Evolutionary conservation across 2,113 vertebrate species (phyloP), one percentile per base, ranked within the genome.

Genomic region (Panthera uncia): DNA sequence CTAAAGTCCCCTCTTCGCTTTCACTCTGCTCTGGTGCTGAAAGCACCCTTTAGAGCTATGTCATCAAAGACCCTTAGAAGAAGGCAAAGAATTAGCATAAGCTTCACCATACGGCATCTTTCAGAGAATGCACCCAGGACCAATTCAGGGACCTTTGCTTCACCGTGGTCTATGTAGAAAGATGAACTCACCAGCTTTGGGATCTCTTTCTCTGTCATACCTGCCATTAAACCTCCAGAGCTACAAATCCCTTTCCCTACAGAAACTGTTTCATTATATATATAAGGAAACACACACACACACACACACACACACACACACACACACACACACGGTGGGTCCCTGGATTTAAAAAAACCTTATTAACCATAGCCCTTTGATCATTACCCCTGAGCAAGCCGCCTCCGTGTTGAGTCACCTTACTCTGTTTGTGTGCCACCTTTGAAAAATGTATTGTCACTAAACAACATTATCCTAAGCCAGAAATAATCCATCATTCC

Each of bases 391-490:
- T 65, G 10, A 94, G 19, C 23, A 86, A 78, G 63, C 36, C 76
- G 68, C 57, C 19, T 92, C 61, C 31, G 57, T n/a, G 36, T 81
- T 83, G 33, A n/a, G 29, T 80, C 57, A 33, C 33, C n/a, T 90
- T 88, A 63, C 29, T 96, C 86, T 81, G 36, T 93, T 83, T 74
- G n/a, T 29, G 18, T 89, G 63, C 16, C 50, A 69, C 68, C 80
- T 74, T 84, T 78, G 50, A 92, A 95, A 97, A 94, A 89, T 79
- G 27, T 68, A 92, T 41, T n/a, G 57, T 90, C 63, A 83, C 41
- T 82, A 90, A 94, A 83, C 2, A 4, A 66, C 57, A 87, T 80
- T 87, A 89, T 31, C 16, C 3, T 74, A 68, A 78, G 61, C 66
- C 48, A 90, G 69, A 79, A 85, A 81, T 25, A 45, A 91, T 12